Evolutionary conservation across 64 coral and sea anemone species (phyloP), one percentile per base, ranked within the genome.

Genomic region (Actinia equina): DNA sequence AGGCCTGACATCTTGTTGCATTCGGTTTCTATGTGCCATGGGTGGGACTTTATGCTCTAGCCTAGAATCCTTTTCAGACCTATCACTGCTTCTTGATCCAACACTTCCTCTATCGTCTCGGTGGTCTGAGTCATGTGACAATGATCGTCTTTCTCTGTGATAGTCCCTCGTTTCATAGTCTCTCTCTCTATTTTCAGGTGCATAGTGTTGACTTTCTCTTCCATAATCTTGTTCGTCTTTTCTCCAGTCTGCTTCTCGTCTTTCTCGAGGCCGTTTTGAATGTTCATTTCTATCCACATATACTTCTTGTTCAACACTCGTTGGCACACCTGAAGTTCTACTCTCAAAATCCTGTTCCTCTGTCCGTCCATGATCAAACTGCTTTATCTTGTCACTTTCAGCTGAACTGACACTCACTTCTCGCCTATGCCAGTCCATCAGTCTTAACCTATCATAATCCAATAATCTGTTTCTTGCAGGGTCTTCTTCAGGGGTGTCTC

Each of bases 401-500:
- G 41, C 2, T 37, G 78, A 20, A 49, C 49, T 52, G 5, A 43
- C 43, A 81, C 78, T 81, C 19, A 2, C 43, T 81, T 81, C 78
- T 81, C 78, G 17, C 17, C 22, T 23, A 3, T 81, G 78, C 78
- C 78, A 81, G 14, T 81, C 78, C 43, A 15, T 81, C 49, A 81
- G 43, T 19, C 78, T 81, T 17, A 81, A 15, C 43, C 78, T 81
- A 52, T 81, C 78, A 14, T 81, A 81, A n/a, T 81, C 78, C 18
- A 81, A 49, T n/a, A 81, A 44, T 19, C 43, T 81, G 43, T 81
- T 81, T 81, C 49, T 52, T 20, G 44, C 78, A 30, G 17, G 15
- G 0, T 17, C 78, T 49, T 81, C 78, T 81, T 49, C 78, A 22
- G 78, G 44, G 19, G 44, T 81, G 43, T 49, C 78, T 20, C 69